A percentile compares a stretch with the other conserved stretches of the same genome.
Conservation (phyloP, 2,113 vertebrate species). For the Vulpes lagopus region DNA sequence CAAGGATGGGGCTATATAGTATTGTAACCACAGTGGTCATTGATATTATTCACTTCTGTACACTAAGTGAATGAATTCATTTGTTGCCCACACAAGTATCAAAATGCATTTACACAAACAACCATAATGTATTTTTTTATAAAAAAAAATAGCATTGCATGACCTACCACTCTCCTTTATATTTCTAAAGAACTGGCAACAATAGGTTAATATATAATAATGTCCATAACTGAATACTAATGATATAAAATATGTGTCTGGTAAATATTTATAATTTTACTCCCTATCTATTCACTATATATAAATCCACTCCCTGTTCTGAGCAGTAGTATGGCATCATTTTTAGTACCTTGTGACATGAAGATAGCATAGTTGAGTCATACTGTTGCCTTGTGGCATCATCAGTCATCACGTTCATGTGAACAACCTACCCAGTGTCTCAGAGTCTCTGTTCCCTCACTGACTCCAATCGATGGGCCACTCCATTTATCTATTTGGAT, state of each 20-base stretch:
- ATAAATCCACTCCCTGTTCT: not conserved
- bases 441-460: not conserved
- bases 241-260: not conserved
- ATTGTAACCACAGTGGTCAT: not conserved
- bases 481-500: not conserved
- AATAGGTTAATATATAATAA: not conserved
- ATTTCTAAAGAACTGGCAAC: not conserved
- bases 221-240: not conserved
- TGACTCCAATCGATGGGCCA: not conserved
- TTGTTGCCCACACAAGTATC: not conserved
- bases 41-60: not conserved
- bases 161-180: not conserved
- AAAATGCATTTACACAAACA: not conserved
- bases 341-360: not conserved
- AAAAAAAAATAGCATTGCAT: not conserved
- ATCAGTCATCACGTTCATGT: not conserved
- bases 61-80: not conserved
- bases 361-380: not conserved
- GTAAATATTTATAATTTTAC: not conserved
- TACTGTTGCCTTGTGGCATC: too few relatives aligned
- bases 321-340: not conserved
- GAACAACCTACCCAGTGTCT: not conserved
- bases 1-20: not conserved
- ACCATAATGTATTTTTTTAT: not conserved
- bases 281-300: not conserved